These are phyloP conservation scores for Baccha elongata DNA, from an alignment of 2,888 invertebrate genomes.

Conservation along the genomic window DNA sequence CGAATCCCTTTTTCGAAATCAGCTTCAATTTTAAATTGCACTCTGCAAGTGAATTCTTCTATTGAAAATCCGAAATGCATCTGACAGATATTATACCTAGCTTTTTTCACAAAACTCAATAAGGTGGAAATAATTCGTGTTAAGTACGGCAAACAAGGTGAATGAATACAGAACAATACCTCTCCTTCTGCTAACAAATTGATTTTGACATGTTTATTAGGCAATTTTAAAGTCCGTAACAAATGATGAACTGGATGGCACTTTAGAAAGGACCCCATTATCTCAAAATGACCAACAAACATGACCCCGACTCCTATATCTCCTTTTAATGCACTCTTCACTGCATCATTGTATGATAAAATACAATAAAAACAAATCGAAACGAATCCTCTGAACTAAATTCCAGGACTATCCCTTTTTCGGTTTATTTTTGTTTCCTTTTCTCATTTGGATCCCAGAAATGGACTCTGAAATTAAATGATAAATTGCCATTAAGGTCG, in stretches of 20 bases:
- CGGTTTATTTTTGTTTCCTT: not conserved
- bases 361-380: constrained; percentile 51
- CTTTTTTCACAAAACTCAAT: constrained; percentile 56
- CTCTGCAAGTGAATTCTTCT: constrained; percentile 23
- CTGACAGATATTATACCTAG: constrained; percentile 56
- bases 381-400: constrained; percentile 49
- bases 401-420: constrained; percentile 34
- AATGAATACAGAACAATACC: constrained; percentile 29
- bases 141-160: constrained; percentile 63
- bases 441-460: constrained; percentile 20
- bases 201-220: constrained; percentile 68
- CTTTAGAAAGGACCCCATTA: not conserved
- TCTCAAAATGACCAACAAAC: constrained; percentile 64
- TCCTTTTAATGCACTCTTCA: not conserved
- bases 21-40: constrained; percentile 15
- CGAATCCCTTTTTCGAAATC: constrained; percentile 38
- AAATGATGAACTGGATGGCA: not conserved
- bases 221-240: constrained; percentile 57
- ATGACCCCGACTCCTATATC: constrained; percentile 40
- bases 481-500: constrained; percentile 64
- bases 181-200: constrained; percentile 53
- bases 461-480: constrained; percentile 51
- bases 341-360: constrained; percentile 18
- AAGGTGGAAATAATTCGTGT: constrained; percentile 65
- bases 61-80: constrained; percentile 29